These are phyloP conservation scores for Catostylus mosaicus DNA, from an alignment of 30 jellyfish, hydroid and myxozoan genomes.

Conservation along the genomic window DNA sequence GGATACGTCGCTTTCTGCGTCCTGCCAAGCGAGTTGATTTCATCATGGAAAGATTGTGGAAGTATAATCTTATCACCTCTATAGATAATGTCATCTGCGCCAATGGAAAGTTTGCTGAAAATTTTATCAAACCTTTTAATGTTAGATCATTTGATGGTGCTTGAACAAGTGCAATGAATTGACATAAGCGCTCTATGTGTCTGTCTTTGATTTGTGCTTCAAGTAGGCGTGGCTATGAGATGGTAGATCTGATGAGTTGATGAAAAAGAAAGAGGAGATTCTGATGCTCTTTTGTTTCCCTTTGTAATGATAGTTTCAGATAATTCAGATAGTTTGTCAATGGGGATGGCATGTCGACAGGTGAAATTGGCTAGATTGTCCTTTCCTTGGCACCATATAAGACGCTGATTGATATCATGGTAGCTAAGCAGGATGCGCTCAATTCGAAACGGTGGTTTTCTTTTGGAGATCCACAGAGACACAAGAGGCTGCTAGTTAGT, in stretches of 20 bases:
- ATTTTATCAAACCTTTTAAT: background rate
- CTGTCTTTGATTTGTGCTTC: constrained; percentile 12
- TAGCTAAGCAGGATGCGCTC: constrained; percentile 20
- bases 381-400: constrained; percentile 5
- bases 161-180: constrained; percentile 17
- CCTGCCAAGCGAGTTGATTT: background rate
- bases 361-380: constrained; percentile 10
- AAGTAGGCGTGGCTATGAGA: constrained; percentile 16
- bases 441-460: constrained; percentile 1
- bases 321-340: background rate
- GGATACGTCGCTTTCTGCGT: background rate
- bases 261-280: constrained; percentile 1
- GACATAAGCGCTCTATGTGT: background rate
- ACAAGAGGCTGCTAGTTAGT: background rate
- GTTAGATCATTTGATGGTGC: constrained; percentile 14
- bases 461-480: background rate
- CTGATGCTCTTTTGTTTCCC: constrained; percentile 13
- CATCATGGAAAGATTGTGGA: background rate
- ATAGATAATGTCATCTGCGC: background rate
- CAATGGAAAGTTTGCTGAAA: constrained; percentile 1
- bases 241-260: constrained; percentile 12
- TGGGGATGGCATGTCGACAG: constrained; percentile 24
- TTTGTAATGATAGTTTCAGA: too few species aligned
- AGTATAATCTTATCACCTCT: constrained; percentile 12
- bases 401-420: constrained; percentile 10